Conservation (phyloP, 2,888 invertebrate species). For the Conops quadrifasciatus region DNA sequence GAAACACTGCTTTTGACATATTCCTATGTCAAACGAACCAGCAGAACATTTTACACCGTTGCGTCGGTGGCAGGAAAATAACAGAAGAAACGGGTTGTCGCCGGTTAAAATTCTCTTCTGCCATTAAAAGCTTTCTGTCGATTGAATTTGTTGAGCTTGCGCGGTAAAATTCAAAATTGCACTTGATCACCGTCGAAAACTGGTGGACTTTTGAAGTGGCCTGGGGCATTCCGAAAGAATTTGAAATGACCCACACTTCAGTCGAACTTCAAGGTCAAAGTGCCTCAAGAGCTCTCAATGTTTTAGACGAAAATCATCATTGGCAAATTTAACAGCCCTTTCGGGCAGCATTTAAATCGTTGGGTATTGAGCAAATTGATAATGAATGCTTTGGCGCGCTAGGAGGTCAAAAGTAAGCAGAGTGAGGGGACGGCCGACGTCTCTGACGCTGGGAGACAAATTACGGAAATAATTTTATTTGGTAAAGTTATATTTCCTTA, state of each 20-base stretch:
- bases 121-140: constrained; percentile 5
- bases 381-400: too few species aligned
- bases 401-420: too few species aligned
- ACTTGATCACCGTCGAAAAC: not conserved
- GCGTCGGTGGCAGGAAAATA: not conserved
- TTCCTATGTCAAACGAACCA: too few species aligned
- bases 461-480: constrained; percentile 38
- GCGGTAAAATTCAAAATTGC: constrained; percentile 19
- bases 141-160: not conserved
- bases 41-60: too few species aligned
- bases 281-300: not conserved
- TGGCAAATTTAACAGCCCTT: too few species aligned
- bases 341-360: too few species aligned
- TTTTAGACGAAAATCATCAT: constrained; percentile 5
- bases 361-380: not conserved
- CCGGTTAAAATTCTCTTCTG: not conserved
- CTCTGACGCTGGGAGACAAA: constrained; percentile 16
- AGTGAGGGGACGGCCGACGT: too few species aligned
- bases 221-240: not conserved
- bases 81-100: not conserved
- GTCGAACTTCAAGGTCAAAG: not conserved
- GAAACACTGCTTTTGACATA: too few species aligned
- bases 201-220: not conserved
- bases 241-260: not conserved
- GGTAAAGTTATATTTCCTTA: constrained; percentile 38